Evolutionary conservation across 2,113 vertebrate genomes (phyloP).

Genomic region (Haplotaxodon microlepis): DNA sequence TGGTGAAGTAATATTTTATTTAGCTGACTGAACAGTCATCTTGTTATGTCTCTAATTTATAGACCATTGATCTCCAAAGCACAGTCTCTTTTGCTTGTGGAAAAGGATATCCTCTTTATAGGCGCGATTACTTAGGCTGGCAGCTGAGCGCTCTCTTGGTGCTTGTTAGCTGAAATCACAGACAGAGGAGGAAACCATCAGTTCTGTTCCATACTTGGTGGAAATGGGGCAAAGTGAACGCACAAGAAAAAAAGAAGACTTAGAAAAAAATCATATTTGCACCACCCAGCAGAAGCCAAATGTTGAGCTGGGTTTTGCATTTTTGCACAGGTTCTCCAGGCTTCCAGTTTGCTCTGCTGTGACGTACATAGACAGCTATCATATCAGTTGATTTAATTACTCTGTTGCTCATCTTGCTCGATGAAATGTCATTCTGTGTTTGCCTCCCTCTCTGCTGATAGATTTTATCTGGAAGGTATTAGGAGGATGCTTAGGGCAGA

Average conservation of each 20-base stretch:
- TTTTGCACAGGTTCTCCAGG: background rate
- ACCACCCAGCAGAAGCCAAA: background rate
- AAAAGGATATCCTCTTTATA: constrained; percentile 5
- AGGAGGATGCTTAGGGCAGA: constrained; percentile 32
- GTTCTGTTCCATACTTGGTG: background rate
- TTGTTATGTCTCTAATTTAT: background rate
- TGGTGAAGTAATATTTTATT: background rate
- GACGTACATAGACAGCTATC: background rate
- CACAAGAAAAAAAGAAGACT: background rate
- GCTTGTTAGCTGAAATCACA: constrained; percentile 11
- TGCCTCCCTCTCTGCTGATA: background rate
- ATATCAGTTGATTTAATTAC: constrained; percentile 28
- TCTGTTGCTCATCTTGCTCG: constrained; percentile 3
- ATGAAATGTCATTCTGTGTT: background rate
- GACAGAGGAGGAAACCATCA: background rate
- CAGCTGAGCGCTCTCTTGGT: constrained; percentile 22
- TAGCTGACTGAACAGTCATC: background rate
- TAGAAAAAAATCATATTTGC: background rate
- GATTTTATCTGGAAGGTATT: constrained; percentile 22
- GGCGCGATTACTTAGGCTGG: constrained; percentile 25
- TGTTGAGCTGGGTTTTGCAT: background rate
- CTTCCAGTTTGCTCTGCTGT: background rate
- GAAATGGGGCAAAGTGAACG: background rate
- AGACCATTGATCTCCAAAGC: background rate
- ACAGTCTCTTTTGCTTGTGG: background rate